Evolutionary conservation across 2,888 invertebrate genomes (phyloP), one percentile per base, ranked within the genome.

Genomic region (Mythimna ferrago): DNA sequence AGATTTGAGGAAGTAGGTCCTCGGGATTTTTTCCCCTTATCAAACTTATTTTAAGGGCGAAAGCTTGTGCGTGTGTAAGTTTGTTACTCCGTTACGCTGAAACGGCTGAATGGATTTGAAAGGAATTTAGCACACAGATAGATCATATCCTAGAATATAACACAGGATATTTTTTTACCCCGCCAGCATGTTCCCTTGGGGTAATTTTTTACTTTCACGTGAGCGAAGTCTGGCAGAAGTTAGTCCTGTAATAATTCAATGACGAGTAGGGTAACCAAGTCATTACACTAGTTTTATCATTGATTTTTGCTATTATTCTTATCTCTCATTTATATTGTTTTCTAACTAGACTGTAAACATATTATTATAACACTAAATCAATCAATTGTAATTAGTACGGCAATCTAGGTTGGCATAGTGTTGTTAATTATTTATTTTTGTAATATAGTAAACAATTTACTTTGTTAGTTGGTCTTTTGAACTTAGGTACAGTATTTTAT

Each of bases 231-330:
- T 41, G 5, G 44, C 44, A 44, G 11, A 44, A 44, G 14, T 14
- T 14, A 44, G 44, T 44, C 44, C 14, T 14, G 44, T 11, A 11
- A 44, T 14, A 44, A 44, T 44, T 41, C 6, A 68, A 72, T 21
- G 35, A 53, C 11, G 2, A 44, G 35, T 11, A 41, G 6, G 54
- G 14, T 21, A 6, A 35, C n/a, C 5, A 60, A 38, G 63, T 54
- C 26, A 58, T 54, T 78, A 63, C 9, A 41, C 72, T 60, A 35
- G n/a, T 71, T 71, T 60, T n/a, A 21, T 54, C 9, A 32, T 6
- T 44, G 51, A 2, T 26, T 41, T 54, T 38, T 32, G 21, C 10
- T 11, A 41, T 54, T 69, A 19, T 70, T 21, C 7, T 44, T 48
- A 57, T 38, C 16, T 38, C 32, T 32, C 19, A 60, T 32, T 26